Percentiles rank a stretch among this genome's conserved stretches.
phyloP scores from a whole-genome alignment of 2,888 invertebrate genomes.

The Aleiodes testaceus region DNA sequence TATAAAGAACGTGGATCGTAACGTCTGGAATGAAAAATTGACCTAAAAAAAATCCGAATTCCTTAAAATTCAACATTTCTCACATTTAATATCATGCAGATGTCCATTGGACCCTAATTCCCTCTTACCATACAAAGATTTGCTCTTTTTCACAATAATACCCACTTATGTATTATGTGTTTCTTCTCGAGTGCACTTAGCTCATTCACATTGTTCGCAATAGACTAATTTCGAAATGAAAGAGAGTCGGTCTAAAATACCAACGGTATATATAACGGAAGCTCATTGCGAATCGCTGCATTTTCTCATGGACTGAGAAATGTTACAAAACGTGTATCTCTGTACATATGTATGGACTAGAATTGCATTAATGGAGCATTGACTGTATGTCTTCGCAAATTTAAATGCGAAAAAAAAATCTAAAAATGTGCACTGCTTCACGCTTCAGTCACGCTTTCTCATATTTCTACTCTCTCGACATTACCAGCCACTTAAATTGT shows the following conservation, averaged over 20 bases:
- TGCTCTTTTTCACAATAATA: slow-evolving; percentile 21
- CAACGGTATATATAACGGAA: slow-evolving; percentile 27
- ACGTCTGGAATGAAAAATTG: too few relatives aligned
- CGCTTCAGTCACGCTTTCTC: slow-evolving; percentile 17
- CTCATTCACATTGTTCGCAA: slow-evolving; percentile 21
- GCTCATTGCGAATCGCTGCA: slow-evolving; percentile 26
- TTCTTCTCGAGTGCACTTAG: slow-evolving; percentile 22
- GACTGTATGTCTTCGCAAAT: neutral
- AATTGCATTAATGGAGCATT: slow-evolving; percentile 1
- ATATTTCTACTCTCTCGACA: neutral
- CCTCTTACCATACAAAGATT: neutral
- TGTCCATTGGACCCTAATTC: neutral
- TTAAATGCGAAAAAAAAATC: too few relatives aligned
- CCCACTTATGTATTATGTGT: slow-evolving; percentile 20
- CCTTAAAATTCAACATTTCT: too few relatives aligned
- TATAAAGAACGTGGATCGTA: slow-evolving; percentile 4
- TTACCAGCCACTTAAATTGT: neutral
- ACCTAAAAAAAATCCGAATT: too few relatives aligned
- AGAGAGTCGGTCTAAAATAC: slow-evolving; percentile 21
- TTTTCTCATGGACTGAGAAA: slow-evolving; percentile 25
- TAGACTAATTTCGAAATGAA: slow-evolving; percentile 30
- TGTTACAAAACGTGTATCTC: neutral
- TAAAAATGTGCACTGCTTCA: slow-evolving; percentile 17
- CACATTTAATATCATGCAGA: too few relatives aligned
- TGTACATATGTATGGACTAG: neutral